phyloP scores from a whole-genome alignment of 2,888 invertebrate species.

The Dynastes tityus region DNA sequence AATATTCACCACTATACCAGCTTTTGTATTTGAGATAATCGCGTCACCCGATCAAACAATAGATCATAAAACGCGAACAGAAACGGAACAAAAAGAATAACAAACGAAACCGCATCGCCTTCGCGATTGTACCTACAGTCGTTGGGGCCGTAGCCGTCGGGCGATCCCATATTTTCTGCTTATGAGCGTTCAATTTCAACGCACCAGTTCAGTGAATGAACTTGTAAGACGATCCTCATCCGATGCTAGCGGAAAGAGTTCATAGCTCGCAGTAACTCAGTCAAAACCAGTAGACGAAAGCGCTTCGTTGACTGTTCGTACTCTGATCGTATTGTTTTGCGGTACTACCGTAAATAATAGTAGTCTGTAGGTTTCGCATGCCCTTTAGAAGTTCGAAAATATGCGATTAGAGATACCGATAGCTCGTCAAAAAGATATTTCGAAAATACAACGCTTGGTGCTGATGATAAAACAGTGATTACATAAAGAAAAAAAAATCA shows the following conservation, averaged over 20 bases:
- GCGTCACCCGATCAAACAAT: constrained; percentile 3
- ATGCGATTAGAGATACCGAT: background rate
- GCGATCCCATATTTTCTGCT: background rate
- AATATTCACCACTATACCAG: too few relatives aligned
- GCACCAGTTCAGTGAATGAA: constrained; percentile 39
- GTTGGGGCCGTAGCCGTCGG: background rate
- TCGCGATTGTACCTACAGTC: too few relatives aligned
- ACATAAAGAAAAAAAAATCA: background rate
- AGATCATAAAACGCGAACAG: background rate
- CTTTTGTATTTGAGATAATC: background rate
- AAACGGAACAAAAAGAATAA: background rate
- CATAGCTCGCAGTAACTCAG: background rate
- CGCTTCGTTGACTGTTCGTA: background rate
- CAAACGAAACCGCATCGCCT: background rate
- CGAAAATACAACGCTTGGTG: background rate
- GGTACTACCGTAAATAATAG: background rate
- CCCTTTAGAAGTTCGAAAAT: background rate
- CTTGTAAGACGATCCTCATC: constrained; percentile 10
- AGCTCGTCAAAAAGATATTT: background rate
- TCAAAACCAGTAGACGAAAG: background rate
- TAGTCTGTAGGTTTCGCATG: background rate
- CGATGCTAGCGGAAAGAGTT: background rate
- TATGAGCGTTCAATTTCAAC: constrained; percentile 23
- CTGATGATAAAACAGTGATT: background rate
- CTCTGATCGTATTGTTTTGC: background rate